Evolutionary conservation across 2,113 vertebrate genomes (phyloP).

Genomic region (Lophotis ruficrista): DNA sequence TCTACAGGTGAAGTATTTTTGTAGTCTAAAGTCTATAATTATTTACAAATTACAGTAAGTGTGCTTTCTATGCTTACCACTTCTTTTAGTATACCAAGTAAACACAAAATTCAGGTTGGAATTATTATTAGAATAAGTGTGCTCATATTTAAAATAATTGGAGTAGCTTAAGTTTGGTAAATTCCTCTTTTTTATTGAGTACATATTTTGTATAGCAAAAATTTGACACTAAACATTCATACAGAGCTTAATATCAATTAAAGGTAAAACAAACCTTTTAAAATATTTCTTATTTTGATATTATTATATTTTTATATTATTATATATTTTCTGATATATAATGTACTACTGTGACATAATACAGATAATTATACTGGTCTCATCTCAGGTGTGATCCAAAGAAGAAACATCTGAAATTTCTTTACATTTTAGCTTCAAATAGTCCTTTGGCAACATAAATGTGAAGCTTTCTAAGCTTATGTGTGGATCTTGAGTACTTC

Average conservation of each 20-base stretch:
- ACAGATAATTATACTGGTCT: not conserved
- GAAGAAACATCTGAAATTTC: not conserved
- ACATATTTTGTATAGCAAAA: not conserved
- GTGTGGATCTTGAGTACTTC: not conserved
- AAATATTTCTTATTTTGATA: not conserved
- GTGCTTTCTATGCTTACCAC: not conserved
- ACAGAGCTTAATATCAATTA: not conserved
- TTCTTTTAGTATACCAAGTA: not conserved
- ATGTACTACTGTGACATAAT: not conserved
- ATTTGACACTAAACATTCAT: not conserved
- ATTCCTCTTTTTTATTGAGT: not conserved
- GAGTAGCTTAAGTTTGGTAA: not conserved
- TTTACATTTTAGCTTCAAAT: not conserved
- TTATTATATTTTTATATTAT: no score
- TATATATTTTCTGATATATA: not conserved
- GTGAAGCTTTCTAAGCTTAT: not conserved
- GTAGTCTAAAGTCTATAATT: not conserved
- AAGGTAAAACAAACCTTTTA: not conserved
- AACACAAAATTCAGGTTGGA: not conserved
- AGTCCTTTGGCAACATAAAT: not conserved
- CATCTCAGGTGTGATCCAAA: not conserved
- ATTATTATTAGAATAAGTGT: not conserved
- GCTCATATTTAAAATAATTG: not conserved
- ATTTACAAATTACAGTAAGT: not conserved
- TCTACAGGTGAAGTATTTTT: not conserved